Percentiles rank a stretch among this genome's conserved stretches.
Conservation (phyloP, 2,888 invertebrate species). For the Luperina testacea region DNA sequence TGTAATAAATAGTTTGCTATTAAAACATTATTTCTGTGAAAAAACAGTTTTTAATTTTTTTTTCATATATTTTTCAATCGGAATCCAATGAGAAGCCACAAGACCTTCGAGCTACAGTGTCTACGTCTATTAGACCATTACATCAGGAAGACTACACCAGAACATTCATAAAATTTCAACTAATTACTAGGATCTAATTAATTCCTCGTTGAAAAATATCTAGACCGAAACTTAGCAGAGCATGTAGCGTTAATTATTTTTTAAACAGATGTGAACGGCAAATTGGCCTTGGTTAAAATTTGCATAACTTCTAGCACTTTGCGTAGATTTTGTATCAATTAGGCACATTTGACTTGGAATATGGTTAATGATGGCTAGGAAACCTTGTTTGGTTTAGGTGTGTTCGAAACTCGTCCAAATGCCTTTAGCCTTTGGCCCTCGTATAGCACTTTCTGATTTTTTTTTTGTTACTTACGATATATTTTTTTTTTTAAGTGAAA, state of each 20-base stretch:
- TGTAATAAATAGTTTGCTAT: no score
- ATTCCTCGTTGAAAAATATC: slow-evolving; percentile 47
- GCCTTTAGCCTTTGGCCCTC: background rate
- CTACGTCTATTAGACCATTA: slow-evolving; percentile 5
- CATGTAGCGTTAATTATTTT: slow-evolving; percentile 64
- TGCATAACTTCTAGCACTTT: slow-evolving; percentile 50
- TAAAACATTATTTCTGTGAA: background rate
- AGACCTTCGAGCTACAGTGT: background rate
- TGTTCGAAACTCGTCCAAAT: background rate
- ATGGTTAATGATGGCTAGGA: background rate
- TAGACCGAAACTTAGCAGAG: slow-evolving; percentile 64
- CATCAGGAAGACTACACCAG: background rate
- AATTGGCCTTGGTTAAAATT: slow-evolving; percentile 56
- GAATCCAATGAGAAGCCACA: background rate
- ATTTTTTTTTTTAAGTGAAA: no score
- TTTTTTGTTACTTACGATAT: no score
- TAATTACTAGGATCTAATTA: slow-evolving; percentile 54
- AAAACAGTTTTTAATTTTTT: background rate
- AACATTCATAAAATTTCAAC: slow-evolving; percentile 13
- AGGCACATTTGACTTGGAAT: slow-evolving; percentile 1
- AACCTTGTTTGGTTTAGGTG: no score
- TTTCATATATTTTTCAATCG: background rate
- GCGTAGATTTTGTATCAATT: slow-evolving; percentile 43
- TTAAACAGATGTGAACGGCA: slow-evolving; percentile 56
- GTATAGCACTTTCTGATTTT: no score